Conservation (phyloP, 2,888 invertebrate species). For the Teleiodes luculella region DNA sequence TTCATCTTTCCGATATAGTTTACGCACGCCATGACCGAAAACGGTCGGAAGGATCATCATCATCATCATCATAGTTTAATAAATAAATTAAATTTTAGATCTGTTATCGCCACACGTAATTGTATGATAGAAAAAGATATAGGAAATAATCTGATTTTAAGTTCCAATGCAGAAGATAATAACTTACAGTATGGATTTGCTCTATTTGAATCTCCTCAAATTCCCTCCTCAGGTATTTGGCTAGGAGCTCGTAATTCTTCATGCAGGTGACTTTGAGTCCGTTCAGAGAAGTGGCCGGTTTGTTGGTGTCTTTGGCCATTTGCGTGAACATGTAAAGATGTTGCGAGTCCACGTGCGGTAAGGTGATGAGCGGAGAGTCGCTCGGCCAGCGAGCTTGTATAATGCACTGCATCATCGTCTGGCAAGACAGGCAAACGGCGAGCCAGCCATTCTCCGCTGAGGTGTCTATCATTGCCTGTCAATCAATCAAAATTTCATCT, state of each 20-base stretch:
- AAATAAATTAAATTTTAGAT: too few species aligned
- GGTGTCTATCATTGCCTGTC: conserved; percentile 96
- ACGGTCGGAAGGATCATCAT: too few species aligned
- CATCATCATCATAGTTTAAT: too few species aligned
- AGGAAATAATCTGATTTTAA: too few species aligned
- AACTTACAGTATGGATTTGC: conserved; percentile 79
- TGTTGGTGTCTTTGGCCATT: conserved; percentile 58
- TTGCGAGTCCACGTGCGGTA: conserved; percentile 86
- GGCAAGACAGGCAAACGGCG: conserved; percentile 85
- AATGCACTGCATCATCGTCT: conserved; percentile 91
- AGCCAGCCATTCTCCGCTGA: conserved; percentile 95
- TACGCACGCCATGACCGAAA: too few species aligned
- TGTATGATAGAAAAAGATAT: too few species aligned
- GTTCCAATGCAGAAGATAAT: too few species aligned
- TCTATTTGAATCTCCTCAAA: conserved; percentile 84
- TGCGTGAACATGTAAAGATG: conserved; percentile 80
- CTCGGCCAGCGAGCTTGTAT: conserved; percentile 94
- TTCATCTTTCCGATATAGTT: too few species aligned
- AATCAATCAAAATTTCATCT: too few species aligned
- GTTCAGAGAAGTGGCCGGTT: conserved; percentile 73
- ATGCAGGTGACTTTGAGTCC: conserved; percentile 75
- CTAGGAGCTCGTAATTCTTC: conserved; percentile 80
- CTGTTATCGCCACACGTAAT: too few species aligned
- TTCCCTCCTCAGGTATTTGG: conserved; percentile 79
- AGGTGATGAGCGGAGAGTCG: conserved; percentile 84